These are phyloP conservation scores for Monochamus saltuarius DNA, from an alignment of 1,140 invertebrate genomes.

Conservation along the genomic window DNA sequence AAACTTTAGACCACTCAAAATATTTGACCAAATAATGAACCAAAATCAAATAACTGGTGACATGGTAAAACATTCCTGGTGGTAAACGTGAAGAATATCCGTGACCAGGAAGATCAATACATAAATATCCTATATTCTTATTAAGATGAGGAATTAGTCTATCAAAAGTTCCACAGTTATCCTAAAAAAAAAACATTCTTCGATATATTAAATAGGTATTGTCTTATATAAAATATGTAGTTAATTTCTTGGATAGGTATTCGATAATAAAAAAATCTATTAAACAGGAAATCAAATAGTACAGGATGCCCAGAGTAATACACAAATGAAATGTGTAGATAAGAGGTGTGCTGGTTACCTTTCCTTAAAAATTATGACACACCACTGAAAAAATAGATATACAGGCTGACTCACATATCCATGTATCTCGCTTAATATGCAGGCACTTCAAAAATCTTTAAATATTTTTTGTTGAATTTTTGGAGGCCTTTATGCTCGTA, in stretches of 20 bases:
- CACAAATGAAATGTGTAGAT: too few relatives aligned
- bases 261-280: too few relatives aligned
- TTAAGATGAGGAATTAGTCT: conserved; percentile 63
- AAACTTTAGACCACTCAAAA: conserved; percentile 69
- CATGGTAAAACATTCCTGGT: conserved; percentile 62
- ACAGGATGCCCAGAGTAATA: too few relatives aligned
- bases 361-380: too few relatives aligned
- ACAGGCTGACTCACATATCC: too few relatives aligned
- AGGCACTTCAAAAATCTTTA: too few relatives aligned
- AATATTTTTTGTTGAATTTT: too few relatives aligned
- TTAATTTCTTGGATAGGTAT: not conserved
- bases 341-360: too few relatives aligned
- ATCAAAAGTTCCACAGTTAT: conserved; percentile 75
- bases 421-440: too few relatives aligned
- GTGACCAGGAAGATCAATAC: conserved; percentile 73
- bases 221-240: not conserved
- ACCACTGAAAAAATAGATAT: too few relatives aligned
- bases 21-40: conserved; percentile 62
- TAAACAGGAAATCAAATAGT: too few relatives aligned
- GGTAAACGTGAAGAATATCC: conserved; percentile 69
- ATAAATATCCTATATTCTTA: conserved; percentile 60
- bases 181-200: conserved; percentile 48
- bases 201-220: conserved; percentile 5
- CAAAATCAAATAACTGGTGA: conserved; percentile 57
- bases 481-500: too few relatives aligned